Evolutionary conservation across 2,888 invertebrate genomes (phyloP), one percentile per base, ranked within the genome.

Genomic region (Desoria tigrina): DNA sequence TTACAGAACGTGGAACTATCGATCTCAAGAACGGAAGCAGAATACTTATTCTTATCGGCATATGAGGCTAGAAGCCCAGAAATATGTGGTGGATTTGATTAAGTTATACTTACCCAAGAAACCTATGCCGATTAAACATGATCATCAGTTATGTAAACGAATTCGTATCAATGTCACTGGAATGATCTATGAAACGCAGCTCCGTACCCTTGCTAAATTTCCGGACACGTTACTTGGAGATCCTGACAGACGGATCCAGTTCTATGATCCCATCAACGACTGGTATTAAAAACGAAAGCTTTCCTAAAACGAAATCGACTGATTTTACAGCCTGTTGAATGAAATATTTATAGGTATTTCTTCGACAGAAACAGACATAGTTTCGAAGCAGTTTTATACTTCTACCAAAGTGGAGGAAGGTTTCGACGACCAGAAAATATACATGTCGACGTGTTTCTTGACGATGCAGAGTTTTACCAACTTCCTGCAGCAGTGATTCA

Each of bases 1-100:
- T 21, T 75, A 75, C 57, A 61, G 50, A n/a, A 26, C 11, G 1
- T 75, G 75, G 75, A 55, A 51, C 24, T 66, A 45, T 37, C 27
- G 62, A 32, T 42, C 57, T 26, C 45, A 42, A 37, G n/a, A 21
- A 16, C n/a, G n/a, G n/a, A 24, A 57, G 23, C 37, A 11, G 14
- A 18, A 28, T n/a, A 49, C 11, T 23, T 18, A 2, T 14, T 16
- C 26, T 2, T 11, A 21, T 9, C 3, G 2, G n/a, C n/a, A 28
- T 4, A 18, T 24, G 27, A 42, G 32, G 6, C 11, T 51, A 2
- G 24, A 51, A 16, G 18, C 14, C 27, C 4, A 9, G 24, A 54
- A 56, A 24, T 7, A 37, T 26, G 39, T 42, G 27, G 39, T 26
- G 26, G 21, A 28, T 7, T 26, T 18, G 18, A 59, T 28, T 7